These are phyloP conservation scores for Pelodiscus sinensis DNA, from an alignment of 2,113 vertebrate genomes.

Conservation along the genomic window DNA sequence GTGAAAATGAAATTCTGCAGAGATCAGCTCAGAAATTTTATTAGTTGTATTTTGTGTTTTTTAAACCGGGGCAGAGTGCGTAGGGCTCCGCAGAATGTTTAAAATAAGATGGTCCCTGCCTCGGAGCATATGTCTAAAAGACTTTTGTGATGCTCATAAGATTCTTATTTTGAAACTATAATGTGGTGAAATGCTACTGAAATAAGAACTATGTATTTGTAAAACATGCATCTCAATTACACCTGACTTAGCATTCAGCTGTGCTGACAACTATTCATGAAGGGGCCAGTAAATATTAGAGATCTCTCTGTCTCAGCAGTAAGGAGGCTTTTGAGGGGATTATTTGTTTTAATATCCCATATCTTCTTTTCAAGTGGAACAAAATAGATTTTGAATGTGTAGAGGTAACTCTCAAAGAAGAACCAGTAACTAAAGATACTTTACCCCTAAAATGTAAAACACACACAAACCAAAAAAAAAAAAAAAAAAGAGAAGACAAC, in stretches of 20 bases:
- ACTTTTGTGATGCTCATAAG: not conserved
- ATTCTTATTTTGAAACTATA: not conserved
- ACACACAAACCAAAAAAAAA: not conserved
- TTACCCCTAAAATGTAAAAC: not conserved
- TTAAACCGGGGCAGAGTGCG: not conserved
- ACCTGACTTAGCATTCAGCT: not conserved
- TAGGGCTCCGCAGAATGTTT: not conserved
- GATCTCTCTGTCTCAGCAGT: not conserved
- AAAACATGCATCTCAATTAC: not conserved
- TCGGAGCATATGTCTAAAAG: not conserved
- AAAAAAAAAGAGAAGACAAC: not conserved
- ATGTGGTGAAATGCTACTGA: not conserved
- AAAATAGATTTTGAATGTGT: not conserved
- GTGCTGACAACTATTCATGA: not conserved
- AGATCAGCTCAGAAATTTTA: not conserved
- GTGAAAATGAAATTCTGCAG: not conserved
- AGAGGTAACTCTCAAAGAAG: not conserved
- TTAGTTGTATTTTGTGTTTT: not conserved
- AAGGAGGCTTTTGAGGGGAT: not conserved
- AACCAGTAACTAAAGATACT: too few relatives aligned
- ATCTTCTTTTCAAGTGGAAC: not conserved
- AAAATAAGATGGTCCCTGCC: not conserved
- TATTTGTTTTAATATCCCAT: not conserved
- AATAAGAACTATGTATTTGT: not conserved
- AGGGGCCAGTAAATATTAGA: not conserved